phyloP scores from a whole-genome alignment of 2,888 invertebrate genomes.

The Parnassius mnemosyne region DNA sequence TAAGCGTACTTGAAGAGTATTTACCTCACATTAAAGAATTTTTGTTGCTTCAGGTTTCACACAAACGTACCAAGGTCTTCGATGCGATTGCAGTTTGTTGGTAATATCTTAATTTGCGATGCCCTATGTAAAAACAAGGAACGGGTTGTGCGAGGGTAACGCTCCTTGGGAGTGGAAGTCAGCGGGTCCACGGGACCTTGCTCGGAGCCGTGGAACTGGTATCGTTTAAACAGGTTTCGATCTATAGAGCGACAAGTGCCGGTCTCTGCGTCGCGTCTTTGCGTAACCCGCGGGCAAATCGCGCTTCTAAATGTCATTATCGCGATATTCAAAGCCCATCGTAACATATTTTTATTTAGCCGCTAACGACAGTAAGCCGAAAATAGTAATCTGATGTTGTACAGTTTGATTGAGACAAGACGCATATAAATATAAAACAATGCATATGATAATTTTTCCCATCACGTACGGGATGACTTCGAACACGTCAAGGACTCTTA shows the following conservation, averaged over 20 bases:
- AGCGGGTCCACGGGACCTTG: constrained; percentile 64
- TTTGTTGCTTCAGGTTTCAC: background rate
- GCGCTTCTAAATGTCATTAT: constrained; percentile 30
- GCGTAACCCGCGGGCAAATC: constrained; percentile 12
- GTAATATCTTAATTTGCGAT: constrained; percentile 29
- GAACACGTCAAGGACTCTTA: constrained; percentile 23
- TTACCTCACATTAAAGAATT: background rate
- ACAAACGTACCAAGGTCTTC: background rate
- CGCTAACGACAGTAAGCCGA: too few species aligned
- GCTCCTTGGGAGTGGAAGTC: constrained; percentile 33
- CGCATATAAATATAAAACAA: constrained; percentile 10
- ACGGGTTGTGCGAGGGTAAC: constrained; percentile 37
- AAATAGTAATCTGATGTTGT: background rate
- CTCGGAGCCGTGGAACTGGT: constrained; percentile 57
- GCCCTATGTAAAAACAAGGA: constrained; percentile 29
- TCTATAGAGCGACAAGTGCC: constrained; percentile 46
- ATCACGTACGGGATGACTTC: constrained; percentile 16
- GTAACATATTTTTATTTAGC: background rate
- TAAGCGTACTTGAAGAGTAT: background rate
- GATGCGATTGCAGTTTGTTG: constrained; percentile 6
- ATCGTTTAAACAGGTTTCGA: constrained; percentile 48
- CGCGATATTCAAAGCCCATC: constrained; percentile 17
- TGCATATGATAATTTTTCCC: constrained; percentile 13
- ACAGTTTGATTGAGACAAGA: background rate
- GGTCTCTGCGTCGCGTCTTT: constrained; percentile 27